These are phyloP conservation scores for Syngnathus scovelli DNA, from an alignment of 2,113 vertebrate genomes.

Conservation along the genomic window DNA sequence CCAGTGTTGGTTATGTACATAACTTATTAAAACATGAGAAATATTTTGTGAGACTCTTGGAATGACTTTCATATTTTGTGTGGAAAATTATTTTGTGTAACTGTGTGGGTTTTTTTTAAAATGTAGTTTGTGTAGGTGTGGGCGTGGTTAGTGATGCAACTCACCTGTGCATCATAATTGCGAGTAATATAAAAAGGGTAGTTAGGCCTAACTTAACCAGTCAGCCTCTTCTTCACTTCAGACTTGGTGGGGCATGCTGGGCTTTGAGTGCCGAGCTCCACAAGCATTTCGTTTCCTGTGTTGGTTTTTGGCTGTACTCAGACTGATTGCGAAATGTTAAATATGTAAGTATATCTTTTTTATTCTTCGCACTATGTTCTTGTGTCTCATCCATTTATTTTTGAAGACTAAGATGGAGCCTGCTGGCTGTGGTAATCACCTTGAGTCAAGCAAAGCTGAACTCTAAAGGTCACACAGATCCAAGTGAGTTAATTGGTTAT, in stretches of 20 bases:
- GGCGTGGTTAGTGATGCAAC: slow-evolving; percentile 6
- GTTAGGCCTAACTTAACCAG: neutral
- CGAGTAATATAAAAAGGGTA: slow-evolving; percentile 32
- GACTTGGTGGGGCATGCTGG: slow-evolving; percentile 18
- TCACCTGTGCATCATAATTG: slow-evolving; percentile 38
- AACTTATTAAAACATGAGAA: neutral
- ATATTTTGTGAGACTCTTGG: neutral
- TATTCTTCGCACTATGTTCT: rapidly evolving
- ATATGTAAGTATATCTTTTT: slow-evolving; percentile 39
- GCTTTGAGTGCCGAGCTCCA: slow-evolving; percentile 12
- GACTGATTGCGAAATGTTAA: slow-evolving; percentile 29
- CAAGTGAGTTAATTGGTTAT: slow-evolving; percentile 49
- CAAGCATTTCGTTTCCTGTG: slow-evolving; percentile 3
- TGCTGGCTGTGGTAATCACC: slow-evolving; percentile 38
- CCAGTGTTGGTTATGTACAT: neutral
- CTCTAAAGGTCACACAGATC: slow-evolving; percentile 25
- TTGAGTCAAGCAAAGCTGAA: slow-evolving; percentile 44
- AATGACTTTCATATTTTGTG: too few species aligned
- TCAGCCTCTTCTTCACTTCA: slow-evolving; percentile 1
- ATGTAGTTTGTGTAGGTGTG: neutral
- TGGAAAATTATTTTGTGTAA: neutral
- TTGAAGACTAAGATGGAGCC: slow-evolving; percentile 52
- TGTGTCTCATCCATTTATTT: neutral
- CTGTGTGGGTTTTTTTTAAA: too few species aligned
- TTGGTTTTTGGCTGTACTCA: neutral